A percentile compares a stretch with the other conserved stretches of the same genome.
These are phyloP conservation scores for Gymnogyps californianus DNA, from an alignment of 2,113 vertebrate species.

Conservation along the genomic window DNA sequence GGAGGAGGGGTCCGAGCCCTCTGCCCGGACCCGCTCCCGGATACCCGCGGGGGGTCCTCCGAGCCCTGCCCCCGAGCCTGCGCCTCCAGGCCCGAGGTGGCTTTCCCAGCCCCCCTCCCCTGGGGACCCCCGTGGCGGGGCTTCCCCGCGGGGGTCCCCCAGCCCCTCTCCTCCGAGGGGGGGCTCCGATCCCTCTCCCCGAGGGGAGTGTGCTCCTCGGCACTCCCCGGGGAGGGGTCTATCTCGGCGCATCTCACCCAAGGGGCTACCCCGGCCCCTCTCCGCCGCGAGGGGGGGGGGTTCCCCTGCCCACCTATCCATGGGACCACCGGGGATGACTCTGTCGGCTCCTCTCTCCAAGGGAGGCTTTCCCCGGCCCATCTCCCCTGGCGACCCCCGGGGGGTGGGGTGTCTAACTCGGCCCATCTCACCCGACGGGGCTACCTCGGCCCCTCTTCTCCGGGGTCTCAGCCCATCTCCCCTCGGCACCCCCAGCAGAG, in stretches of 20 bases:
- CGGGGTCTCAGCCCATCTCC: background rate
- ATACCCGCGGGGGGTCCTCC: no score
- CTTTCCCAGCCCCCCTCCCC: background rate
- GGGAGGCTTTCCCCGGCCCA: background rate
- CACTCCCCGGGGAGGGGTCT: background rate
- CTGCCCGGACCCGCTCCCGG: background rate
- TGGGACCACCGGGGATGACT: background rate
- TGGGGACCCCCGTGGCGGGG: no score
- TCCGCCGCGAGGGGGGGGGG: background rate
- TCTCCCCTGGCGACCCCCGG: background rate
- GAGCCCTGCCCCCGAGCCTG: background rate
- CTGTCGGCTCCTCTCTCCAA: background rate
- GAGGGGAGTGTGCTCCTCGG: background rate
- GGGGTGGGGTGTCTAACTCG: no score
- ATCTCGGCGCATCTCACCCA: background rate
- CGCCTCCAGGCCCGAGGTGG: background rate
- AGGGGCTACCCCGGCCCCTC: background rate
- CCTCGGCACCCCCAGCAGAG: background rate
- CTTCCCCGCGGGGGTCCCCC: no score
- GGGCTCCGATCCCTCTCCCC: background rate
- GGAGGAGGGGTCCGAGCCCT: background rate
- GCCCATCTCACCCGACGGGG: background rate
- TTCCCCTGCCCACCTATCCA: background rate
- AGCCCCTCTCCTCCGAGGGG: background rate
- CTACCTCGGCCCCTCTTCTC: background rate